Evolutionary conservation across 35 echinoderm and acorn worm genomes (phyloP).

Genomic region (Nesometra sesokonis): DNA sequence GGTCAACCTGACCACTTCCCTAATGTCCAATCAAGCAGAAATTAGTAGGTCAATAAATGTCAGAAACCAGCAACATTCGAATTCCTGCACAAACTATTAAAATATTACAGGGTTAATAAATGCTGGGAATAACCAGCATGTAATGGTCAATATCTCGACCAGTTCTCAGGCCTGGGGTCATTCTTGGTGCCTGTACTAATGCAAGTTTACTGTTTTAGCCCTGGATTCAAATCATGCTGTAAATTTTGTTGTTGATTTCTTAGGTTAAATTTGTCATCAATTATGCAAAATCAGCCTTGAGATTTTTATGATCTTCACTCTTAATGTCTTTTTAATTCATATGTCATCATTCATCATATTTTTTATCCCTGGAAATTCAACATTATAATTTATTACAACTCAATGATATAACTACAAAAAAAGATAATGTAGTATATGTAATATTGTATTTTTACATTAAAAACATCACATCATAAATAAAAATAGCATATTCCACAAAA

Average conservation of each 20-base stretch:
- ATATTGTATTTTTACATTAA: too few relatives aligned
- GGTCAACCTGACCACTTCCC: not conserved
- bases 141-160: not conserved
- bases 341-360: not conserved
- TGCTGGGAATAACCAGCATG: not conserved
- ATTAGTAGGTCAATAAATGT: too few relatives aligned
- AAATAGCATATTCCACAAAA: too few relatives aligned
- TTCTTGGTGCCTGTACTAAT: not conserved
- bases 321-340: not conserved
- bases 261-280: not conserved
- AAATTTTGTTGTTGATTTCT: not conserved
- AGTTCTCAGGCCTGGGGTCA: not conserved
- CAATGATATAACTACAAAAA: too few relatives aligned
- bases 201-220: not conserved
- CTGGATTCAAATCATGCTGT: not conserved
- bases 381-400: too few relatives aligned
- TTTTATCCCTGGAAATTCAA: too few relatives aligned
- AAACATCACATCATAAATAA: too few relatives aligned
- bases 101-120: not conserved
- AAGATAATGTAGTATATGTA: too few relatives aligned
- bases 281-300: not conserved
- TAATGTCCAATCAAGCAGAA: not conserved
- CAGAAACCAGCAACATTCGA: too few relatives aligned
- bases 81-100: too few relatives aligned
- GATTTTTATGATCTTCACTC: not conserved